A percentile compares a stretch with the other conserved stretches of the same genome.
Conservation (phyloP, 2,113 vertebrate genomes). For the Callorhinus ursinus region DNA sequence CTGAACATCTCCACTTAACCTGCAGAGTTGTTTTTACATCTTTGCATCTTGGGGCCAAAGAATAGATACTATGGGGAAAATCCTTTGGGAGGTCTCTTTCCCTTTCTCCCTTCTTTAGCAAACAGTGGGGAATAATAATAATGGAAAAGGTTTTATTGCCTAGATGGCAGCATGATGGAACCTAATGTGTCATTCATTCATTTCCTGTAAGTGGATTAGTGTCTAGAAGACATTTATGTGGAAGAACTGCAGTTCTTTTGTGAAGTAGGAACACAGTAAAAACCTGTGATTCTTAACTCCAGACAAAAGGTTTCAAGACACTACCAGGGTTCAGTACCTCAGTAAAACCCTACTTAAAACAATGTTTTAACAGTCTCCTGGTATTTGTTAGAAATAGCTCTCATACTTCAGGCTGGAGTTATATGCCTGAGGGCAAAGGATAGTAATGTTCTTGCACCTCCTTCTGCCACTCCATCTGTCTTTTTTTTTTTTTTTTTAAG, state of each 20-base stretch:
- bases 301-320: background rate
- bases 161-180: background rate
- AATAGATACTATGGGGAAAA: background rate
- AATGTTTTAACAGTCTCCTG: conserved; percentile 15
- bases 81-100: background rate
- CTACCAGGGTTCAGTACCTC: background rate
- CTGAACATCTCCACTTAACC: background rate
- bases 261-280: background rate
- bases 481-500: background rate
- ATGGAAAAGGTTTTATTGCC: background rate
- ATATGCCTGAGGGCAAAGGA: background rate
- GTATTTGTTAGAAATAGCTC: conserved; percentile 36
- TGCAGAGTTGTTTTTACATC: background rate
- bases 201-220: conserved; percentile 13
- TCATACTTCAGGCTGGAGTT: conserved; percentile 3
- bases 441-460: conserved; percentile 43
- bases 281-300: background rate
- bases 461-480: conserved; percentile 49
- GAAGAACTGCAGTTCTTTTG: background rate
- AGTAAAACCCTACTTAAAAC: background rate
- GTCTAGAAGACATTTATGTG: background rate
- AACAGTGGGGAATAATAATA: background rate
- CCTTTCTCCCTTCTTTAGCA: background rate
- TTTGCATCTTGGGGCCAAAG: background rate
- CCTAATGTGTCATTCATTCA: background rate